A percentile compares a stretch with the other conserved stretches of the same genome.
These are phyloP conservation scores for Ctenoplectra terminalis DNA, from an alignment of 1,140 invertebrate genomes.

Conservation along the genomic window DNA sequence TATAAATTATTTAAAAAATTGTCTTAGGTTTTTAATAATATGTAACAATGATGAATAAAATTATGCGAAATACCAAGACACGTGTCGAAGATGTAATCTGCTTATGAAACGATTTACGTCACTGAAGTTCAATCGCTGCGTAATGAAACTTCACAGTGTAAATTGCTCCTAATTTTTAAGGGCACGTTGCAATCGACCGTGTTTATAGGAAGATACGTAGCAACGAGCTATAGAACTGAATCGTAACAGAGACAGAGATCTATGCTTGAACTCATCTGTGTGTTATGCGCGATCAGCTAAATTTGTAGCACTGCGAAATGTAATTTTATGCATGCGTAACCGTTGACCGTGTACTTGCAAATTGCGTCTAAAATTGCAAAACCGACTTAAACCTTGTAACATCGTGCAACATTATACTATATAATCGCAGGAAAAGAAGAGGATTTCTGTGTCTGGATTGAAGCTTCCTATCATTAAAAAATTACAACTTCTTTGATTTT, in stretches of 20 bases:
- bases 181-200: neutral
- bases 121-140: neutral
- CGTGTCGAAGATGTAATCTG: neutral
- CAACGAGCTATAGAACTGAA: too few species aligned
- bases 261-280: neutral
- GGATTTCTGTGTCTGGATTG: neutral
- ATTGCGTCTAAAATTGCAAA: neutral
- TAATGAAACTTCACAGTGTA: neutral
- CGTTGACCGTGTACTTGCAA: neutral
- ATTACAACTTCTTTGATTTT: neutral
- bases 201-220: neutral
- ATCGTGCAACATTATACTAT: neutral
- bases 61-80: neutral
- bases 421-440: neutral
- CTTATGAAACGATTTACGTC: neutral
- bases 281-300: constrained; percentile 23
- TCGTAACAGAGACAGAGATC: too few species aligned
- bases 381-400: neutral
- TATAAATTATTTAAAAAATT: too few species aligned
- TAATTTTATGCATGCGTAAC: neutral
- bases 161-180: constrained; percentile 6
- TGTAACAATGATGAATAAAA: too few species aligned
- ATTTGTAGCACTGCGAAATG: neutral
- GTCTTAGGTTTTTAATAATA: too few species aligned
- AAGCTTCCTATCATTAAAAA: neutral